Conservation (phyloP, 2,888 invertebrate genomes). For the Brachypalpus laphriformis region DNA sequence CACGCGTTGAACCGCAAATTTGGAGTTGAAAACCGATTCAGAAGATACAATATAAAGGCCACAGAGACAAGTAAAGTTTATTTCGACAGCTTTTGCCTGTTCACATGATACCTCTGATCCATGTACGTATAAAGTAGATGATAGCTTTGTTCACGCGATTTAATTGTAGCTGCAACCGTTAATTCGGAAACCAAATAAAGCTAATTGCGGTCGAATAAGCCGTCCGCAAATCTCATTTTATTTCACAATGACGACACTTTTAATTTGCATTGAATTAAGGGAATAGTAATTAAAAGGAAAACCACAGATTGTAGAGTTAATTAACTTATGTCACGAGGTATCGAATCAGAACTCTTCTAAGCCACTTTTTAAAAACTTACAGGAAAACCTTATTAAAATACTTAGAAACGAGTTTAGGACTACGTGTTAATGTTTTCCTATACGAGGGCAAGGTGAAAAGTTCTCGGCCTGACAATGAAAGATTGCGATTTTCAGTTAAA, state of each 20-base stretch:
- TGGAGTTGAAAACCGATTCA: slow-evolving; percentile 24
- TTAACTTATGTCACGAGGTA: no score
- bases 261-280: slow-evolving; percentile 50
- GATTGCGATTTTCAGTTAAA: no score
- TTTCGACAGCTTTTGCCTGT: neutral
- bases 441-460: no score
- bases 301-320: slow-evolving; percentile 17
- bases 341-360: no score
- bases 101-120: neutral
- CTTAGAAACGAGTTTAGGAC: no score
- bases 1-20: slow-evolving; percentile 9
- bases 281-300: slow-evolving; percentile 37
- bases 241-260: slow-evolving; percentile 52
- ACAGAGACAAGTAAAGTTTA: neutral
- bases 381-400: no score
- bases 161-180: slow-evolving; percentile 44
- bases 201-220: slow-evolving; percentile 68
- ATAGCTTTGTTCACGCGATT: slow-evolving; percentile 36
- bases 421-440: no score
- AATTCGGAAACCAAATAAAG: slow-evolving; percentile 61
- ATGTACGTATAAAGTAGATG: slow-evolving; percentile 3
- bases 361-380: no score
- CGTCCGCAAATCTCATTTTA: slow-evolving; percentile 53
- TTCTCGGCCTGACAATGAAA: no score
- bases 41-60: neutral